Base-by-base conservation (phyloP, 2,888 invertebrate genomes). In the Eupithecia abbreviata region DNA sequence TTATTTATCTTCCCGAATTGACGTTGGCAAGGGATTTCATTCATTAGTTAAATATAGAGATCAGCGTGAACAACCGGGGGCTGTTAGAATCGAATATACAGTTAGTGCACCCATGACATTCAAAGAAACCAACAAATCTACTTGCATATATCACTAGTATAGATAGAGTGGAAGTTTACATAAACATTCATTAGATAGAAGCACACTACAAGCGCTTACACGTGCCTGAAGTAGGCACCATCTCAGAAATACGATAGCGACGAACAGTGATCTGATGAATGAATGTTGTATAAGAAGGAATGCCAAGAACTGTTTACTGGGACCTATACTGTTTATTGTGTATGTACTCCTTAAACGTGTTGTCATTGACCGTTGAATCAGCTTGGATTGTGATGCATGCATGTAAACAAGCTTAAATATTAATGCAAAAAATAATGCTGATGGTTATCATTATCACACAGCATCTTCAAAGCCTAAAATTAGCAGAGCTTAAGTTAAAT, bases 331-430 rank as follows among this genome's bases (percentile, higher is more conserved):
- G 62, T 30, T 62, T 30, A 62, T 30, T 30, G 62, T 62, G 62
- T 30, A 62, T 62, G 62, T 62, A 30, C 62, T 62, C 62, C 4
- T 12, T 62, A 62, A 62, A 62, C 62, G 62, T 62, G 62, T 10
- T 30, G 62, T 30, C 62, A 30, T 62, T 12, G 4, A 58, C 18
- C 10, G 58, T 18, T 18, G 58, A 62, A 30, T 62, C 62, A 62
- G 62, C 18, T 58, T 58, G 3, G 62, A 62, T 12, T 62, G 10
- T 58, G 30, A 0, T 30, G 30, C 30, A 30, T 30, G 30, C 30
- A 30, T 30, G 30, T 30, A 30, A 30, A 30, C 30, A 30, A 30
- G 30, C 30, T 30, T 30, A 30, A 30, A 30, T 30, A 30, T 30
- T 30, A 30, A 30, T 30, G 30, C 30, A 49, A 15, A 51, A 6